Percentiles rank a stretch among this genome's conserved stretches.
These are phyloP conservation scores for Torymus aiolomorphi DNA, from an alignment of 2,888 invertebrate species.

Conservation along the genomic window DNA sequence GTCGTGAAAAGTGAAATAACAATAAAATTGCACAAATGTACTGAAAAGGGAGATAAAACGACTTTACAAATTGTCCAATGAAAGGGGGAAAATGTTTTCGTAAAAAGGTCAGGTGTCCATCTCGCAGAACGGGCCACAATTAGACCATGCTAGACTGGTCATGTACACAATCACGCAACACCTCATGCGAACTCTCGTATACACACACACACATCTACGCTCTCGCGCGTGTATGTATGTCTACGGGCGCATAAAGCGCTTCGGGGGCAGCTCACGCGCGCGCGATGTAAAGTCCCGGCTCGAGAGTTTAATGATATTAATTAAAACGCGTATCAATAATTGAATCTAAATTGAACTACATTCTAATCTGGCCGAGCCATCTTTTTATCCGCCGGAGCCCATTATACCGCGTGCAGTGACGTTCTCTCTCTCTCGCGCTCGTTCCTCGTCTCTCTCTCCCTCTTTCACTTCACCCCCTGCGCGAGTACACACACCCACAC, in stretches of 20 bases:
- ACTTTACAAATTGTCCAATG: too few species aligned
- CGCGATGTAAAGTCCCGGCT: conserved; percentile 28
- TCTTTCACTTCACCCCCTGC: not conserved
- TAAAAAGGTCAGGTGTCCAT: too few species aligned
- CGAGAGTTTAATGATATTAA: conserved; percentile 61
- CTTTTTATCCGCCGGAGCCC: conserved; percentile 60
- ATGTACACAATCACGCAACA: not conserved
- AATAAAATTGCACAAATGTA: too few species aligned
- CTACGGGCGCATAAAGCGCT: not conserved
- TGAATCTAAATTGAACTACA: conserved; percentile 66
- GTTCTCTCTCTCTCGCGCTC: conserved; percentile 25
- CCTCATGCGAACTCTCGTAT: too few species aligned
- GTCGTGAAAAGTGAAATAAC: too few species aligned
- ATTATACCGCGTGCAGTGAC: conserved; percentile 42
- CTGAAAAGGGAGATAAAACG: too few species aligned
- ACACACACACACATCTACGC: not conserved
- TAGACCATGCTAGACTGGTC: too few species aligned
- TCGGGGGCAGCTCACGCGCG: too few species aligned
- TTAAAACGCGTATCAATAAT: conserved; percentile 65
- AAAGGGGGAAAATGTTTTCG: too few species aligned
- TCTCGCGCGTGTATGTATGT: not conserved
- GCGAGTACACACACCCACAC: not conserved
- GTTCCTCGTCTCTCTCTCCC: conserved; percentile 22
- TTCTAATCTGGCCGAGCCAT: conserved; percentile 62
- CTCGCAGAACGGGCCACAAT: too few species aligned